A percentile compares a stretch with the other conserved stretches of the same genome.
phyloP scores from a whole-genome alignment of 2,888 invertebrate genomes.

The Malthinus flaveolus region DNA sequence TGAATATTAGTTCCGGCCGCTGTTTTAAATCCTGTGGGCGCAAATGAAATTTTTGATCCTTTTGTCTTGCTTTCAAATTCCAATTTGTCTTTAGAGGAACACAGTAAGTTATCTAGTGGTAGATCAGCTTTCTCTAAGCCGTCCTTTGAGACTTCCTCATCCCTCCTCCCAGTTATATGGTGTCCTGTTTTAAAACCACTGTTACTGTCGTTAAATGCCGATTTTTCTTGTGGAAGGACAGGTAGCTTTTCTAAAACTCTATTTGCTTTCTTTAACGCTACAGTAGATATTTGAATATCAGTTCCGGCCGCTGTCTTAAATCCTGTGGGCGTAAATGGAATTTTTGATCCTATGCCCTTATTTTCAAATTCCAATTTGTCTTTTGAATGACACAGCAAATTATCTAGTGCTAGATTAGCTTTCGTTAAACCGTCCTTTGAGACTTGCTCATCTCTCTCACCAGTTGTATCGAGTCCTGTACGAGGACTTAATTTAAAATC shows the following conservation, averaged over 20 bases:
- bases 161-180: conserved; percentile 51
- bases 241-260: neutral
- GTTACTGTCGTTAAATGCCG: neutral
- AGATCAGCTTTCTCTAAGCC: too few relatives aligned
- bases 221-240: neutral
- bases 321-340: neutral
- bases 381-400: too few relatives aligned
- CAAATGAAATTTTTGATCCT: neutral
- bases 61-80: too few relatives aligned
- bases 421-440: conserved; percentile 54
- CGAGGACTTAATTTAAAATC: neutral
- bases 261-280: neutral
- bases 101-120: too few relatives aligned
- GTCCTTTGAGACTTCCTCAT: too few relatives aligned
- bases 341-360: neutral
- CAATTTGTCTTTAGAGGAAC: too few relatives aligned
- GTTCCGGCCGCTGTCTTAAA: neutral
- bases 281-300: neutral
- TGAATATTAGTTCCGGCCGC: neutral
- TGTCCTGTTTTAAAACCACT: conserved; percentile 35
- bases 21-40: neutral
- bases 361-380: too few relatives aligned
- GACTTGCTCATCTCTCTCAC: conserved; percentile 45
- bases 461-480: conserved; percentile 47
- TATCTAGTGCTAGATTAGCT: too few relatives aligned